Percentiles rank a stretch among this genome's conserved stretches.
Conservation (phyloP, 2,888 invertebrate genomes). For the Mythimna loreyi region DNA sequence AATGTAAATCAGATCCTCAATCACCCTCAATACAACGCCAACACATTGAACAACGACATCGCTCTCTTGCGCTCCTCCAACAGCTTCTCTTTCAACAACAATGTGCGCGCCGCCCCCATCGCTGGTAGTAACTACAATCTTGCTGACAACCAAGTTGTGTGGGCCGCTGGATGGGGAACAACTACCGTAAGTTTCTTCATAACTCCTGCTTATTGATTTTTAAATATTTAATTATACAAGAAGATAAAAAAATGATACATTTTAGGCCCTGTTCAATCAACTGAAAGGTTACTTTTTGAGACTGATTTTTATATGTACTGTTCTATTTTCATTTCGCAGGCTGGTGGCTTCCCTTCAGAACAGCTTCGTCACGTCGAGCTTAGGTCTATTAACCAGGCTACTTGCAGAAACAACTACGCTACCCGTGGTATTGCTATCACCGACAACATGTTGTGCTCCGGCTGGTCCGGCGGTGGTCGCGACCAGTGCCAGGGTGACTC, state of each 20-base stretch:
- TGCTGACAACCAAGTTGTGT: constrained; percentile 70
- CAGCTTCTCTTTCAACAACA: constrained; percentile 55
- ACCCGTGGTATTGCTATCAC: constrained; percentile 60
- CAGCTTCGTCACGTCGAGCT: constrained; percentile 67
- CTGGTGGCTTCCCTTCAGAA: constrained; percentile 61
- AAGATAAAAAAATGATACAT: too few species aligned
- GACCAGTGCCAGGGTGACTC: constrained; percentile 76
- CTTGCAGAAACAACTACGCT: constrained; percentile 66
- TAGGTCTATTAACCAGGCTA: constrained; percentile 68
- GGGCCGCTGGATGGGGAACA: constrained; percentile 77
- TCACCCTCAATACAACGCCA: constrained; percentile 62
- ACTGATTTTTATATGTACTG: neutral
- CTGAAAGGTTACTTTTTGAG: neutral
- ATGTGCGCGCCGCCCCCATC: constrained; percentile 64
- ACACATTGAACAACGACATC: constrained; percentile 66
- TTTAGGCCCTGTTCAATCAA: neutral
- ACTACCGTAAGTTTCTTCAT: constrained; percentile 66
- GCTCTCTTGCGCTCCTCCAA: constrained; percentile 63
- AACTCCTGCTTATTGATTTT: neutral
- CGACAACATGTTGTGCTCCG: constrained; percentile 78
- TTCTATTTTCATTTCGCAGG: constrained; percentile 43
- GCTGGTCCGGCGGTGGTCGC: constrained; percentile 72
- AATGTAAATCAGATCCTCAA: constrained; percentile 45
- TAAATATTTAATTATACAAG: too few species aligned
- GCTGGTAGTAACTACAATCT: constrained; percentile 73